Conservation (phyloP, 1,140 invertebrate genomes). For the Acromyrmex echinatior region DNA sequence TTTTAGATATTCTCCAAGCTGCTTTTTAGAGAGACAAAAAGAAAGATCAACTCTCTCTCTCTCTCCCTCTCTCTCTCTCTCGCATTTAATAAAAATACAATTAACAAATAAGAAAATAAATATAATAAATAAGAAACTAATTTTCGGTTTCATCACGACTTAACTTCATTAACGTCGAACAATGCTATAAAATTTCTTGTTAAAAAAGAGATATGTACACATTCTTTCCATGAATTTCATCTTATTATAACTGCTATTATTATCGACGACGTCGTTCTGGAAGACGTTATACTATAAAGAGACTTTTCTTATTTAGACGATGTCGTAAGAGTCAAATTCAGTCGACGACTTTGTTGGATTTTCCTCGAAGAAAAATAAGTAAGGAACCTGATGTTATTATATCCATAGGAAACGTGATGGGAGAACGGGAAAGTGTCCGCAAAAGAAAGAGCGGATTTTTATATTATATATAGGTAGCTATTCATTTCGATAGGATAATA, state of each 20-base stretch:
- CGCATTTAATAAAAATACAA: neutral
- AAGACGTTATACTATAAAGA: neutral
- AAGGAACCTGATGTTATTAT: constrained; percentile 21
- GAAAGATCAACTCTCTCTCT: neutral
- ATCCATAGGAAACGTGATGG: neutral
- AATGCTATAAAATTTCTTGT: neutral
- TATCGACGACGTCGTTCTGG: neutral
- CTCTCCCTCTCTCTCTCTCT: no score
- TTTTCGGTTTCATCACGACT: neutral
- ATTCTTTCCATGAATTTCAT: constrained; percentile 19
- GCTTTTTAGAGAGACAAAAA: neutral
- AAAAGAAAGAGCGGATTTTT: constrained; percentile 1
- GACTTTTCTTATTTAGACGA: neutral
- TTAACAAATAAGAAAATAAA: neutral
- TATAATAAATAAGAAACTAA: neutral
- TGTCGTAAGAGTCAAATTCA: constrained; percentile 10
- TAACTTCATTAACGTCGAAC: neutral
- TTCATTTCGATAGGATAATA: constrained; percentile 4
- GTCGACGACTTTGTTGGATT: constrained; percentile 7
- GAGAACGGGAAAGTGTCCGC: no score
- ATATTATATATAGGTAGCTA: neutral
- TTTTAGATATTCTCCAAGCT: neutral
- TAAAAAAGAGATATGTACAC: neutral
- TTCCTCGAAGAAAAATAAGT: constrained; percentile 11
- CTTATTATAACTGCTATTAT: constrained; percentile 13